phyloP scores from a whole-genome alignment of 2,888 invertebrate genomes.

The Drosophila melanosoma region DNA sequence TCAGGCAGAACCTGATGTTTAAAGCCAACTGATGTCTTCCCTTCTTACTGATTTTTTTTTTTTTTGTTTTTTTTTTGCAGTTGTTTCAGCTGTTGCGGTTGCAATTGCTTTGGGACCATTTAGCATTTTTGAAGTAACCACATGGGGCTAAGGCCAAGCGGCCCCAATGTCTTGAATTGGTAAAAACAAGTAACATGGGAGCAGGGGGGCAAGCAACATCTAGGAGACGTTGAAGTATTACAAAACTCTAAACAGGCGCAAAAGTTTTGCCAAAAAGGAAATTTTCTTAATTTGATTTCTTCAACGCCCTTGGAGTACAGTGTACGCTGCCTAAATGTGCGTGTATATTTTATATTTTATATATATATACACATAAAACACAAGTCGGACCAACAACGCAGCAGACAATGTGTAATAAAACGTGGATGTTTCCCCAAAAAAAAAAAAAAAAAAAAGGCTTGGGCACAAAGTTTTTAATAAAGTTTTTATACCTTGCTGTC shows the following conservation, averaged over 20 bases:
- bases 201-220: conserved; percentile 30
- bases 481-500: conserved; percentile 70
- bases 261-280: conserved; percentile 69
- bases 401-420: conserved; percentile 54
- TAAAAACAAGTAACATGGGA: conserved; percentile 50
- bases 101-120: conserved; percentile 80
- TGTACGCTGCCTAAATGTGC: conserved; percentile 63
- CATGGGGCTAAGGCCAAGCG: conserved; percentile 75
- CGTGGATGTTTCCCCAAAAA: conserved; percentile 13
- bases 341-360: conserved; percentile 66
- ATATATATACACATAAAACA: conserved; percentile 28
- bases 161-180: conserved; percentile 53
- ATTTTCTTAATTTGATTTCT: conserved; percentile 81
- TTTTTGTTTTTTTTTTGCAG: conserved; percentile 26
- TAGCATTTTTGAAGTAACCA: conserved; percentile 81
- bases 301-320: conserved; percentile 73
- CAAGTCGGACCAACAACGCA: conserved; percentile 30
- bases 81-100: conserved; percentile 59
- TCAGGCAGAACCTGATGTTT: conserved; percentile 42
- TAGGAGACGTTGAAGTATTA: conserved; percentile 62
- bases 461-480: conserved; percentile 78
- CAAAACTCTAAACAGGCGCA: conserved; percentile 74
- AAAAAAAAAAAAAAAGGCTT: conserved; percentile 62
- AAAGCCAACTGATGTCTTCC: conserved; percentile 48
- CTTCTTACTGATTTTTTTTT: conserved; percentile 29